A percentile compares a stretch with the other conserved stretches of the same genome.
Evolutionary conservation across 1,140 invertebrate species (phyloP).

Genomic region (Drosophila tsacasi): DNA sequence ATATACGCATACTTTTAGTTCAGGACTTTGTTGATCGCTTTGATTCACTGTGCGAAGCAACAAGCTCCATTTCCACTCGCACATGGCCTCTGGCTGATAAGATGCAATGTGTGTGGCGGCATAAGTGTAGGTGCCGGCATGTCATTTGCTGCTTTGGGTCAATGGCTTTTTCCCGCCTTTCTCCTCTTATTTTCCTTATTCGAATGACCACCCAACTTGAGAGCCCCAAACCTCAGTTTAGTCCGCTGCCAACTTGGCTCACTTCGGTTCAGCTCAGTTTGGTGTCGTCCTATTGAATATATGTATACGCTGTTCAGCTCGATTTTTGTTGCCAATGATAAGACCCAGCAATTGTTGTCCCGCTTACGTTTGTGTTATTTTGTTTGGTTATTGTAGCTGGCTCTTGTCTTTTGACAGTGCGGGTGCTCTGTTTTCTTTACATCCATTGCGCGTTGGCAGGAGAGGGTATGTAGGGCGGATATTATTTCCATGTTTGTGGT

Average conservation of each 20-base stretch:
- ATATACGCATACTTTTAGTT: too few species aligned
- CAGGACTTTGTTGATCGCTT: background rate
- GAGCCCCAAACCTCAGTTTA: background rate
- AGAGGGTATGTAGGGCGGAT: background rate
- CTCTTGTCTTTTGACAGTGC: slow-evolving; percentile 34
- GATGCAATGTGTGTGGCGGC: slow-evolving; percentile 22
- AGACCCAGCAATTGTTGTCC: slow-evolving; percentile 44
- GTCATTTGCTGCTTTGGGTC: slow-evolving; percentile 68
- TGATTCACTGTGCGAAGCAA: slow-evolving; percentile 57
- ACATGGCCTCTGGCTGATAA: slow-evolving; percentile 67
- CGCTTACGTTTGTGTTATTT: background rate
- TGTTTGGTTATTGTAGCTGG: background rate
- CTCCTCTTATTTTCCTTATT: slow-evolving; percentile 13
- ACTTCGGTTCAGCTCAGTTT: background rate
- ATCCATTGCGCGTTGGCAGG: background rate
- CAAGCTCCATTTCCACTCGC: slow-evolving; percentile 30
- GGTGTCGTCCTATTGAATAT: background rate
- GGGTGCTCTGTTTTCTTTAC: slow-evolving; percentile 19
- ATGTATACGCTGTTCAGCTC: slow-evolving; percentile 16
- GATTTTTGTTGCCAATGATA: slow-evolving; percentile 66
- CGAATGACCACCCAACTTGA: background rate
- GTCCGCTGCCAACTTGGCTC: slow-evolving; percentile 7
- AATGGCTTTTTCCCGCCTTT: slow-evolving; percentile 50
- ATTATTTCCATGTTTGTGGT: background rate
- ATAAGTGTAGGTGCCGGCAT: slow-evolving; percentile 36